phyloP scores from a whole-genome alignment of 1,140 invertebrate genomes.

The Drosophila lini region DNA sequence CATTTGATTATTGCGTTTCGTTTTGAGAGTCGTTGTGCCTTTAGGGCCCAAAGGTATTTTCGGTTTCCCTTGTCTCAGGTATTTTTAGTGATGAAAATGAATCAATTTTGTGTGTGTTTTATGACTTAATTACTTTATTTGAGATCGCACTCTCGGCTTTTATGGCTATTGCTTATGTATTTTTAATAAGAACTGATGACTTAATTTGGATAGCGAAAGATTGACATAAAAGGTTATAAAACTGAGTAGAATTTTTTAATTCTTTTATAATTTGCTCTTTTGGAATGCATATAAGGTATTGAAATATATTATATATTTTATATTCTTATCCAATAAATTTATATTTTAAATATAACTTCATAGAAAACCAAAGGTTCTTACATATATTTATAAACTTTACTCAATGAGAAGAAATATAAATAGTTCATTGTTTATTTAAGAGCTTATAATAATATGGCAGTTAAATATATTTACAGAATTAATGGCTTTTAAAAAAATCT shows the following conservation, averaged over 20 bases:
- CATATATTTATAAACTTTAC: no score
- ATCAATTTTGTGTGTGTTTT: slow-evolving; percentile 68
- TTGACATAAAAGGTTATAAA: neutral
- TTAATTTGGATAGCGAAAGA: neutral
- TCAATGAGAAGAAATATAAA: neutral
- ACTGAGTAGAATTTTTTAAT: neutral
- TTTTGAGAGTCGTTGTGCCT: slow-evolving; percentile 16
- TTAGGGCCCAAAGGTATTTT: slow-evolving; percentile 26
- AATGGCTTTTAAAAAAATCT: no score
- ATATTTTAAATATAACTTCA: no score
- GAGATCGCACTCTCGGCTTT: slow-evolving; percentile 43
- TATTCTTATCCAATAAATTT: no score
- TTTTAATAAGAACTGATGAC: slow-evolving; percentile 48
- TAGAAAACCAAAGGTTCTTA: no score
- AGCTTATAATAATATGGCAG: no score
- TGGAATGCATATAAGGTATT: no score
- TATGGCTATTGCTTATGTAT: slow-evolving; percentile 39
- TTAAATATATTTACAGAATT: no score
- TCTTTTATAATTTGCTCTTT: no score
- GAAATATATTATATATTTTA: no score
- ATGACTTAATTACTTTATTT: slow-evolving; percentile 64
- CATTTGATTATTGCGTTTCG: slow-evolving; percentile 65
- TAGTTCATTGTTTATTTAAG: neutral
- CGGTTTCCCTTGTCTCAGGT: slow-evolving; percentile 23
- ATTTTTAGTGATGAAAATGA: slow-evolving; percentile 58